Evolutionary conservation across 2,888 invertebrate species (phyloP), one percentile per base, ranked within the genome.

Genomic region (Plemyria rubiginata): DNA sequence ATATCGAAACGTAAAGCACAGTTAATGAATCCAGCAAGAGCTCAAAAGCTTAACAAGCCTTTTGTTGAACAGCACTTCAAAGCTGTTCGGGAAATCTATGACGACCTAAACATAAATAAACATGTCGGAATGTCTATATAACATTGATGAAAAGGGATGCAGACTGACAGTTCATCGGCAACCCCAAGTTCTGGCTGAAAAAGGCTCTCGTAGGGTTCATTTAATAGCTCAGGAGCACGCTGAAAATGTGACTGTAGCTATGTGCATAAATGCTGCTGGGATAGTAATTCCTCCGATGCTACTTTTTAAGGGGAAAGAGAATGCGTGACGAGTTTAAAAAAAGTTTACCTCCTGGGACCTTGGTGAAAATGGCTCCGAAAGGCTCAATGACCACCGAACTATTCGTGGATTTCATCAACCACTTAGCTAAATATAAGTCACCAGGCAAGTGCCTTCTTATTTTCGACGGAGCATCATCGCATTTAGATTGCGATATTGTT

Each of bases 231-330:
- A 57, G 1, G 74, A 71, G 53, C 71, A 71, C 54, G 72, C 71
- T 9, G 72, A 75, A 65, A 76, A 66, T 40, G 76, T 75, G 0
- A 59, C 59, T 69, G 57, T 74, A 0, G 73, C 62, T 7, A 53
- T 51, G 41, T 74, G 73, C 62, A 70, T 58, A 32, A 60, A 55
- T 60, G 60, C 60, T 5, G 22, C 38, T 1, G 60, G 60, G 12
- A 48, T 5, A 15, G 15, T 68, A 7, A 49, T 73, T 2, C 72
- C 73, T 0, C 71, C 72, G 1, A 71, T 74, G 70, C 69, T 73
- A 12, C 0, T 70, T 13, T 72, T 70, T 43, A 70, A 72, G 45
- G 68, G 68, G n/a, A 62, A 63, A 53, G 62, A 72, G 22, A 52
- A 61, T 29, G 65, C 56, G 40, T 22, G 28, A 15, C n/a, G 71